Evolutionary conservation across 1,140 invertebrate genomes (phyloP).

Genomic region (Hycleus phaleratus): DNA sequence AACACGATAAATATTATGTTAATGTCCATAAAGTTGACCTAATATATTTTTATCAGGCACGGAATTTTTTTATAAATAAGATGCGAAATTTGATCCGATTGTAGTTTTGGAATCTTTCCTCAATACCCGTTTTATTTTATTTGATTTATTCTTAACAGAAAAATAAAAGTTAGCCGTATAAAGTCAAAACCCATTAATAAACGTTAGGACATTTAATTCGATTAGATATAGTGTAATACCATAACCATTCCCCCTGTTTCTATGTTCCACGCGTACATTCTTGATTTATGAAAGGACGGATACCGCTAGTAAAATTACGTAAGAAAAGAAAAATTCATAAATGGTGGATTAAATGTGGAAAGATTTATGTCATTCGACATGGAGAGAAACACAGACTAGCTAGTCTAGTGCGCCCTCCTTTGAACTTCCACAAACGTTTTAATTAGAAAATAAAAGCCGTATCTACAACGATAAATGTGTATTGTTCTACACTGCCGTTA

Average conservation of each 20-base stretch:
- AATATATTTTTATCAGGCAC: constrained; percentile 7
- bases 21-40: constrained; percentile 1
- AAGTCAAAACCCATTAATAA: constrained; percentile 5
- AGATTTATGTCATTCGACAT: constrained; percentile 5
- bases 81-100: no score
- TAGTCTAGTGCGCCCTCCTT: not conserved
- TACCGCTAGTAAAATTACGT: constrained; percentile 6
- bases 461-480: not conserved
- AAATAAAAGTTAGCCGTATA: not conserved
- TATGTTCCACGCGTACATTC: not conserved
- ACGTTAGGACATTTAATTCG: constrained; percentile 8
- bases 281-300: constrained; percentile 9
- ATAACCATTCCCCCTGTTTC: not conserved
- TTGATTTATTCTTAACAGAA: not conserved
- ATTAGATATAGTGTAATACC: constrained; percentile 3
- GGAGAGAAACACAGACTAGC: no score
- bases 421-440: constrained; percentile 1
- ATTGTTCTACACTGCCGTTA: constrained; percentile 4
- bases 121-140: no score
- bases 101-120: no score
- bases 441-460: constrained; percentile 11
- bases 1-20: constrained; percentile 13
- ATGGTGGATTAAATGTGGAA: constrained; percentile 7
- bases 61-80: not conserved
- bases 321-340: constrained; percentile 12